Conservation (phyloP, 2,888 invertebrate genomes). For the Caenorhabditis sp. region DNA sequence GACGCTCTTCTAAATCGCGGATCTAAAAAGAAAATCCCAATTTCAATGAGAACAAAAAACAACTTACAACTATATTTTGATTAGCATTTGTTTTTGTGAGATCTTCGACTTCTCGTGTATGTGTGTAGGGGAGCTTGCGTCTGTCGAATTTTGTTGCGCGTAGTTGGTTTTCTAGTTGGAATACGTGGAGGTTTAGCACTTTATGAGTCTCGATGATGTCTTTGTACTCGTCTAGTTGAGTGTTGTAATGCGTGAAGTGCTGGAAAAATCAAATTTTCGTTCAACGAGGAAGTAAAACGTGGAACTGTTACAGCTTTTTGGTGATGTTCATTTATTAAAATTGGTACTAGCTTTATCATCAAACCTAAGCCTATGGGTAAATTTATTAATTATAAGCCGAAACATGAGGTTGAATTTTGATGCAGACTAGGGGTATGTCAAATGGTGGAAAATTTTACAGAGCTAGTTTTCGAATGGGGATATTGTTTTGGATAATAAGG, state of each 20-base stretch:
- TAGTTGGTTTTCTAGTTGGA: conserved; percentile 10
- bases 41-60: too few species aligned
- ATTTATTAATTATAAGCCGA: too few species aligned
- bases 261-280: conserved; percentile 1
- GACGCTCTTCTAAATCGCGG: not conserved
- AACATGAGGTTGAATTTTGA: too few species aligned
- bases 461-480: too few species aligned
- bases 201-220: not conserved
- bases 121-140: conserved; percentile 23
- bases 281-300: not conserved
- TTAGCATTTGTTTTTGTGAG: conserved; percentile 12
- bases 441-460: too few species aligned
- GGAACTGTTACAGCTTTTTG: too few species aligned
- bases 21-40: conserved; percentile 8
- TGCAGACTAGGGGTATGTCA: too few species aligned
- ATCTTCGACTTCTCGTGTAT: conserved; percentile 9
- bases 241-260: conserved; percentile 10
- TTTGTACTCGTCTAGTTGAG: conserved; percentile 3
- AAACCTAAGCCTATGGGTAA: too few species aligned
- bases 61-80: conserved; percentile 9
- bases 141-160: conserved; percentile 13
- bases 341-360: too few species aligned
- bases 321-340: too few species aligned
- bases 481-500: too few species aligned
- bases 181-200: not conserved